These are phyloP conservation scores for Glyptemys insculpta DNA, from an alignment of 2,797 vertebrate species.

Conservation along the genomic window DNA sequence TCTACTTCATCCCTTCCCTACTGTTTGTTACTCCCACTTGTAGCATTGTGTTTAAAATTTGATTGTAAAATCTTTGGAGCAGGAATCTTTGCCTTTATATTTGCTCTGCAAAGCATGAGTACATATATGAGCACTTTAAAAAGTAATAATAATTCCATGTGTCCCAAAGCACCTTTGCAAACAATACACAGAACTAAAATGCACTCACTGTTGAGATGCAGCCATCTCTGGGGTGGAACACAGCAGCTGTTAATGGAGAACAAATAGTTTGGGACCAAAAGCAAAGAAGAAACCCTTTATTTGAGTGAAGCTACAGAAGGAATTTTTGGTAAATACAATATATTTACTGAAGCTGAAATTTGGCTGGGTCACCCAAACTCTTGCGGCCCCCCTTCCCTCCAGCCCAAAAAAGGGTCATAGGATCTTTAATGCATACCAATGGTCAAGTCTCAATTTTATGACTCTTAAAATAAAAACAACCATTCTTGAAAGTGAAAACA, in stretches of 20 bases:
- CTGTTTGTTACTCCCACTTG: background rate
- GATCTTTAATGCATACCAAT: background rate
- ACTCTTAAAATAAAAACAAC: background rate
- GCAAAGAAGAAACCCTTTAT: background rate
- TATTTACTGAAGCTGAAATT: background rate
- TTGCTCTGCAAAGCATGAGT: background rate
- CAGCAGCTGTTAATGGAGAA: background rate
- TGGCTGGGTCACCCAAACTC: background rate
- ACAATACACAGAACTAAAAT: background rate
- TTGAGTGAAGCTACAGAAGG: background rate
- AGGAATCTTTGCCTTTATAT: background rate
- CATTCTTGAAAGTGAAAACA: background rate
- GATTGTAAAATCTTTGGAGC: background rate
- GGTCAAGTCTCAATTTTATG: background rate
- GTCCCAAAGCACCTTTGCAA: slow-evolving; percentile 10
- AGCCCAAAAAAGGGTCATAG: background rate
- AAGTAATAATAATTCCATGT: background rate
- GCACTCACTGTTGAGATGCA: slow-evolving; percentile 40
- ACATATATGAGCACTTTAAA: background rate
- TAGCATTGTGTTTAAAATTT: background rate
- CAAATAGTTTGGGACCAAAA: background rate
- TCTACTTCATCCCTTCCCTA: background rate
- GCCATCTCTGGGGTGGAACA: background rate
- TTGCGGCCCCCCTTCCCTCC: background rate
- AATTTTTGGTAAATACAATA: background rate